Conservation (phyloP, 2,888 invertebrate genomes). For the Alcis repandata region DNA sequence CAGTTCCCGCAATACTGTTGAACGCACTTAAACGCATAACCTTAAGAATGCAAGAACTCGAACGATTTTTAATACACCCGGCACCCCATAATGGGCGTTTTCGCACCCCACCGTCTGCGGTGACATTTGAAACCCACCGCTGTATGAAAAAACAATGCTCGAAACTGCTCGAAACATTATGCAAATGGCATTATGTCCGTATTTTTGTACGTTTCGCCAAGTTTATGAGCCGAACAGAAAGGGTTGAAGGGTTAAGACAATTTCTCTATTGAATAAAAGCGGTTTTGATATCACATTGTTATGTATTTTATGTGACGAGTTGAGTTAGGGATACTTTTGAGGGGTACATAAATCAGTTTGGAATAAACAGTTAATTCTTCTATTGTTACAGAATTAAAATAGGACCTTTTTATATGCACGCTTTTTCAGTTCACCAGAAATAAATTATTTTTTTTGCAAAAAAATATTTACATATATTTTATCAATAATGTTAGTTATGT, state of each 20-base stretch:
- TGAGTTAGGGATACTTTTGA: constrained; percentile 30
- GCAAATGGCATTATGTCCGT: constrained; percentile 85
- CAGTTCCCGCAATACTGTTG: constrained; percentile 34
- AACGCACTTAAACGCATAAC: constrained; percentile 74
- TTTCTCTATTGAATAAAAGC: constrained; percentile 60
- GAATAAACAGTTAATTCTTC: constrained; percentile 33
- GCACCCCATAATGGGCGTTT: constrained; percentile 82
- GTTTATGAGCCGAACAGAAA: constrained; percentile 83
- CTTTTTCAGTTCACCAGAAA: too few relatives aligned
- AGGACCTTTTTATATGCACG: background rate
- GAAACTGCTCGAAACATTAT: constrained; percentile 83
- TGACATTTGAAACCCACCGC: constrained; percentile 84
- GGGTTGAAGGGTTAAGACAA: constrained; percentile 83
- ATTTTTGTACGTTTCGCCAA: constrained; percentile 84
- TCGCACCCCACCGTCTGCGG: constrained; percentile 81
- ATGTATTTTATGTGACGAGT: constrained; percentile 60
- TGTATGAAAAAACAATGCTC: constrained; percentile 84
- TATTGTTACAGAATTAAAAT: constrained; percentile 25
- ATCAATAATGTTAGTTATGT: too few relatives aligned
- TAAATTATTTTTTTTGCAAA: background rate
- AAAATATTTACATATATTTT: too few relatives aligned
- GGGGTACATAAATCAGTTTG: constrained; percentile 35
- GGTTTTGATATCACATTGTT: constrained; percentile 74
- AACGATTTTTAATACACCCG: constrained; percentile 83
- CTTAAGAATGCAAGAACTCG: constrained; percentile 82